A percentile compares a stretch with the other conserved stretches of the same genome.
These are phyloP conservation scores for Zosterops lateralis DNA, from an alignment of 2,113 vertebrate genomes.

Conservation along the genomic window DNA sequence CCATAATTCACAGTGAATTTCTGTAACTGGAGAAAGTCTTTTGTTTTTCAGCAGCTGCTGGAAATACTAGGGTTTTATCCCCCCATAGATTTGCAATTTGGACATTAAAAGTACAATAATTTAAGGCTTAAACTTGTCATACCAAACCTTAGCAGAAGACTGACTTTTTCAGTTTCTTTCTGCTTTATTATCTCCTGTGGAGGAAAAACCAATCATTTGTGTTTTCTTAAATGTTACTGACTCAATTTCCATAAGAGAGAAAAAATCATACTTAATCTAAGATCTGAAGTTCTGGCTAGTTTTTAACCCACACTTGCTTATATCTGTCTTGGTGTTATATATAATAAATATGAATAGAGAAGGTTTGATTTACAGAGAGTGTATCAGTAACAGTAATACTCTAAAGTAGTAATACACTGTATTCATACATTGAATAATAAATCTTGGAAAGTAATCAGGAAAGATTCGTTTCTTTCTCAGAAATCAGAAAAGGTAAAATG, in stretches of 20 bases:
- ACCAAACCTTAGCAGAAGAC: neutral
- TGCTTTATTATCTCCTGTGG: neutral
- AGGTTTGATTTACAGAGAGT: neutral
- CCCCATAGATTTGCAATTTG: neutral
- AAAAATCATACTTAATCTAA: neutral
- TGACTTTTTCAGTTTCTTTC: neutral
- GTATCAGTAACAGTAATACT: neutral
- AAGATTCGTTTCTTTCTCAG: neutral
- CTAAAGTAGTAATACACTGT: neutral
- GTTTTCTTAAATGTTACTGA: constrained; percentile 44
- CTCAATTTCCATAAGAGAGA: constrained; percentile 8
- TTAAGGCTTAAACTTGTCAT: neutral
- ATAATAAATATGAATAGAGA: neutral
- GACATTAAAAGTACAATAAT: neutral
- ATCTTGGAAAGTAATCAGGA: neutral
- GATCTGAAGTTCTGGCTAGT: neutral
- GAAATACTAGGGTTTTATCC: neutral
- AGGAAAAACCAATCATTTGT: neutral
- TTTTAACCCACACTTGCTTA: neutral
- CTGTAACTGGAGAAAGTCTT: neutral
- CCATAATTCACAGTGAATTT: neutral
- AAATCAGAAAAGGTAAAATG: neutral
- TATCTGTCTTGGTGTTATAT: neutral
- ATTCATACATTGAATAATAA: neutral
- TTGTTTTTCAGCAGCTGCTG: neutral